These are phyloP conservation scores for Pocillopora verrucosa DNA, from an alignment of 64 coral and sea anemone species.

Conservation along the genomic window DNA sequence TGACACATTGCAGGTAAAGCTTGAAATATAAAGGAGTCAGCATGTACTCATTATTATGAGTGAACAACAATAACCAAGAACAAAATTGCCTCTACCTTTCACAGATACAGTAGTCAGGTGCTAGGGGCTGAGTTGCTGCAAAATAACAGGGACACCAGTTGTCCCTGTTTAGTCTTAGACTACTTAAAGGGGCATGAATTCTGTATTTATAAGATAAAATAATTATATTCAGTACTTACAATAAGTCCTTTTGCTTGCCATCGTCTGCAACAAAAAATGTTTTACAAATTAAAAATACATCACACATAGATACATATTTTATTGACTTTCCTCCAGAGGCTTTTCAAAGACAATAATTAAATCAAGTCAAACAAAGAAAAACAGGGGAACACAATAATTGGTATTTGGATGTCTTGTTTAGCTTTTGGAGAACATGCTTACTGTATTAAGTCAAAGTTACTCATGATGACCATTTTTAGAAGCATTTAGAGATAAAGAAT, in stretches of 20 bases:
- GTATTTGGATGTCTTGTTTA: conserved; percentile 55
- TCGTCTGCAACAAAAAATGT: conserved; percentile 43
- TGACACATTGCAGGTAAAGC: background rate
- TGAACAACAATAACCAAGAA: background rate
- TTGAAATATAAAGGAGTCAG: conserved; percentile 9
- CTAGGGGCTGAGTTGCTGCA: conserved; percentile 32
- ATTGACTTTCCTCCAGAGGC: no score
- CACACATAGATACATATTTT: background rate
- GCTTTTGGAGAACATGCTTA: conserved; percentile 63
- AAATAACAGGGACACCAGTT: conserved; percentile 45
- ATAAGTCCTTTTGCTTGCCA: conserved; percentile 50
- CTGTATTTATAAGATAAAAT: conserved; percentile 34
- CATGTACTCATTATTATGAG: conserved; percentile 13
- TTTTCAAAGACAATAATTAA: no score
- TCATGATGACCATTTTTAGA: conserved; percentile 18
- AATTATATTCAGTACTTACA: conserved; percentile 22
- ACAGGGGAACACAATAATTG: conserved; percentile 38
- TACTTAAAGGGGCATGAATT: conserved; percentile 39
- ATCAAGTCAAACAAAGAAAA: conserved; percentile 7
- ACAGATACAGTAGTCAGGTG: conserved; percentile 19
- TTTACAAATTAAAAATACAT: background rate
- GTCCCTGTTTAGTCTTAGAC: conserved; percentile 32
- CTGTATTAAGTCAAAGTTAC: conserved; percentile 42
- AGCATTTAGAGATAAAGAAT: conserved; percentile 52
- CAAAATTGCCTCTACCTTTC: conserved; percentile 33